Conservation (phyloP, 1,140 invertebrate species). For the Ostrea edulis region DNA sequence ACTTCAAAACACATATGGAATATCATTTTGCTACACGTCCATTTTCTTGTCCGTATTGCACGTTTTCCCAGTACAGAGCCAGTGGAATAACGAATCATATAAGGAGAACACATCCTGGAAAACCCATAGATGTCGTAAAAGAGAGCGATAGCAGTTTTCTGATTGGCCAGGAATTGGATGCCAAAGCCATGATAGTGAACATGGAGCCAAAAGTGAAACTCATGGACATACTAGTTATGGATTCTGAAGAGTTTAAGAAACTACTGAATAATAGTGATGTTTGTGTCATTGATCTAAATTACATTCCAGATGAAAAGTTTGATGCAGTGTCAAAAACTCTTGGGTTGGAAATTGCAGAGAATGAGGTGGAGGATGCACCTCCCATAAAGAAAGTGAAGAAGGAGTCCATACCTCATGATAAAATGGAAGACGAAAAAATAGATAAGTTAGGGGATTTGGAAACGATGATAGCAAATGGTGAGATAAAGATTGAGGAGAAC, state of each 20-base stretch:
- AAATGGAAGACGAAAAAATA: background rate
- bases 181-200: slow-evolving; percentile 46
- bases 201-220: slow-evolving; percentile 50
- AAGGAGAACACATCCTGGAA: slow-evolving; percentile 41
- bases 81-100: slow-evolving; percentile 50
- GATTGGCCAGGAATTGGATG: slow-evolving; percentile 19
- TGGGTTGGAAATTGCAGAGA: slow-evolving; percentile 41
- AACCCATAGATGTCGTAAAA: slow-evolving; percentile 47
- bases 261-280: slow-evolving; percentile 42
- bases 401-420: background rate
- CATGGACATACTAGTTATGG: slow-evolving; percentile 52
- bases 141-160: slow-evolving; percentile 53
- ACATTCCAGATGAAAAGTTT: slow-evolving; percentile 55
- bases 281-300: slow-evolving; percentile 53
- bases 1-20: slow-evolving; percentile 55
- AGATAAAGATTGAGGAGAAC: slow-evolving; percentile 37
- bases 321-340: slow-evolving; percentile 50
- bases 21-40: slow-evolving; percentile 53
- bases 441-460: slow-evolving; percentile 7
- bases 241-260: slow-evolving; percentile 48
- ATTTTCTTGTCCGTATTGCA: slow-evolving; percentile 55
- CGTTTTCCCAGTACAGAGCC: slow-evolving; percentile 49
- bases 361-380: background rate
- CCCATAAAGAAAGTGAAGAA: background rate
- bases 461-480: background rate